Evolutionary conservation across 2,113 vertebrate species (phyloP), one percentile per base, ranked within the genome.

Genomic region (rabbit (Oryctolagus cuniculus)): DNA sequence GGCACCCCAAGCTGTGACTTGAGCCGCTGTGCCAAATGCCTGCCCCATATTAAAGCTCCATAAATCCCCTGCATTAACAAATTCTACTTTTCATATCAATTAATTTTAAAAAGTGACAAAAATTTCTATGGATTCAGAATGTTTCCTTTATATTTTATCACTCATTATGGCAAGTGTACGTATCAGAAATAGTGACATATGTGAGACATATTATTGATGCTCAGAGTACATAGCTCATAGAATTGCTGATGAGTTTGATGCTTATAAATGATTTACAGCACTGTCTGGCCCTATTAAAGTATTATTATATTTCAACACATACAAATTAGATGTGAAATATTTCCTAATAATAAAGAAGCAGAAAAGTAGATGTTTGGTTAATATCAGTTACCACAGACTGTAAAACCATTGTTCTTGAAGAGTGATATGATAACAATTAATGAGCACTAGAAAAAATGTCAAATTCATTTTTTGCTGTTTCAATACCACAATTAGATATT

Each of bases 61-160:
- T 49, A 92, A 27, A 67, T 84, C 44, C 25, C 29, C 55, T 64
- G 21, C 15, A 53, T 89, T 77, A 84, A 11, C 17, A 93, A 95
- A 38, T 86, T 63, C 19, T 19, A 81, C 44, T 69, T 72, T 38
- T 55, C 72, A 66, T 61, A 31, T 78, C 16, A 53, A 19, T 29
- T 80, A n/a, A 61, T 34, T 87, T 34, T 87, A 51, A 58, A 38
- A 38, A 38, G 34, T 64, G 69, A 81, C 34, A 58, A 5, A 49
- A 36, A 22, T 67, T 34, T 69, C 31, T 66, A 19, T 72, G 31
- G 55, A 86, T 69, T 79, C 16, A 74, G 4, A 90, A 79, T 67
- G 4, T 5, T 87, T 84, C 44, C 36, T 87, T 93, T 96, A 34
- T 93, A 69, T 90, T 66, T 91, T 92, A 29, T 27, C 69, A 78